Evolutionary conservation across 2,888 invertebrate genomes (phyloP), one percentile per base, ranked within the genome.

Genomic region (Dinocampus coccinellae): DNA sequence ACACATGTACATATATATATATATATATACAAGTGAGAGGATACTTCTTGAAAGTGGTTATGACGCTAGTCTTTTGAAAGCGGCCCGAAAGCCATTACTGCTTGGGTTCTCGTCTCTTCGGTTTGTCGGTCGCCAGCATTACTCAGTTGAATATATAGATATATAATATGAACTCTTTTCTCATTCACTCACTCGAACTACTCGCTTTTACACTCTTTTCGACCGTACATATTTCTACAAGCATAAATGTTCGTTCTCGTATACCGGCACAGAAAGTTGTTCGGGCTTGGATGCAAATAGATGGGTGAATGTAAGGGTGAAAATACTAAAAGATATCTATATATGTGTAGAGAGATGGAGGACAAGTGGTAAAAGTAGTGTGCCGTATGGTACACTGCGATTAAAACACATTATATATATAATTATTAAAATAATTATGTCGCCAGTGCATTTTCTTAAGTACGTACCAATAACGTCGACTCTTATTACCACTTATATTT

Each of bases 171-270:
- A 47, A 47, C 47, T 47, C 47, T 47, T 20, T 47, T 29, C 47
- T 16, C 63, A 47, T 63, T 63, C 42, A 11, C 42, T 13, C 16
- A 24, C 36, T 26, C 24, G 24, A n/a, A 24, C 11, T 55, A 24
- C 55, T 3, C 3, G 24, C 22, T 26, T 26, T 24, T 4, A 24
- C 55, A 24, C 11, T 55, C 55, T 10, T 13, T 16, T 26, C 9
- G 7, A 24, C 55, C 73, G 69, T 58, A 71, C 70, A 73, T 76
- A 80, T 80, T 79, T 80, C 79, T 78, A 80, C 78, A 77, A 80
- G 76, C 74, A 74, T 42, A 66, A 58, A 72, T 68, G 55, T 53
- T 33, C 57, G 39, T 26, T 29, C 70, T 72, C 29, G 68, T 58
- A 13, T 60, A 52, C 64, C 53, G 55, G 26, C 29, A 47, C 7